Evolutionary conservation across 2,797 vertebrate species (phyloP).

Genomic region (Spea hammondii): DNA sequence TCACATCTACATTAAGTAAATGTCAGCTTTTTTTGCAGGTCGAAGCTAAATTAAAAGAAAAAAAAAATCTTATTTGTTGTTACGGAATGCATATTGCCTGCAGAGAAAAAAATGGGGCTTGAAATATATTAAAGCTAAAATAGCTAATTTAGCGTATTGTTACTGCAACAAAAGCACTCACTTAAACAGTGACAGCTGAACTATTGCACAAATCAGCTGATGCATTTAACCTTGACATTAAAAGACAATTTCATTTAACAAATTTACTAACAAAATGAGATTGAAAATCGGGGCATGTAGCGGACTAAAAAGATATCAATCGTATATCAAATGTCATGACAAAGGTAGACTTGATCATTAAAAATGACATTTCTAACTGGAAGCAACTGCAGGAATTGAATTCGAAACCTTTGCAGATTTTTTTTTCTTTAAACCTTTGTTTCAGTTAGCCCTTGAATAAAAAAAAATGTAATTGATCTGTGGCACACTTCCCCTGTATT

Average conservation of each 20-base stretch:
- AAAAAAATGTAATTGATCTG: slow-evolving; percentile 7
- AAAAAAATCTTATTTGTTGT: not conserved
- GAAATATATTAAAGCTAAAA: not conserved
- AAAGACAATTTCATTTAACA: slow-evolving; percentile 46
- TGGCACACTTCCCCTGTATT: slow-evolving; percentile 11
- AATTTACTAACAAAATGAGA: slow-evolving; percentile 49
- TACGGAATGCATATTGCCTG: not conserved
- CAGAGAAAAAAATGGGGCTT: not conserved
- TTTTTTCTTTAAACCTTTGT: slow-evolving; percentile 21
- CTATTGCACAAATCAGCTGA: slow-evolving; percentile 15
- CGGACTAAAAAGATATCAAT: slow-evolving; percentile 38
- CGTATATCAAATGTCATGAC: slow-evolving; percentile 48
- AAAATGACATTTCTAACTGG: slow-evolving; percentile 50
- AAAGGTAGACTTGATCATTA: slow-evolving; percentile 48
- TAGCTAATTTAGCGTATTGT: slow-evolving; percentile 11
- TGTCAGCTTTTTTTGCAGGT: no score
- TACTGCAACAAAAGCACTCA: slow-evolving; percentile 26
- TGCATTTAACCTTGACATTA: slow-evolving; percentile 47
- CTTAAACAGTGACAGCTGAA: slow-evolving; percentile 34
- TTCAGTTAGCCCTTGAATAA: slow-evolving; percentile 26
- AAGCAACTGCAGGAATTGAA: slow-evolving; percentile 34
- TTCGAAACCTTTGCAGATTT: slow-evolving; percentile 19
- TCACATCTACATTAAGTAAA: no score
- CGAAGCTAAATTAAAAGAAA: not conserved
- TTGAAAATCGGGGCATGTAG: slow-evolving; percentile 36